Conservation (phyloP, 2,113 vertebrate genomes). For the Odocoileus virginianus region DNA sequence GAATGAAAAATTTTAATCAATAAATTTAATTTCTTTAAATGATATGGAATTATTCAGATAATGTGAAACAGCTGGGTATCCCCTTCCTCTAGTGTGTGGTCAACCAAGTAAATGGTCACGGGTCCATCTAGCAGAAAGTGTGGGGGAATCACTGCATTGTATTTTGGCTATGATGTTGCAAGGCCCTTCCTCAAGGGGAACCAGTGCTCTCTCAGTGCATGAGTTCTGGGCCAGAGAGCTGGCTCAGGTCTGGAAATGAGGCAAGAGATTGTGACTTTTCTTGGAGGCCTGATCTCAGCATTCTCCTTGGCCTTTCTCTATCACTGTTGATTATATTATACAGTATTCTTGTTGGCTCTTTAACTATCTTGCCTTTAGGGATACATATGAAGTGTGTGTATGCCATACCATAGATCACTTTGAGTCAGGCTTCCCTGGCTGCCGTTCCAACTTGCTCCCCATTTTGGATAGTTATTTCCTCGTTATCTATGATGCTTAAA, state of each 20-base stretch:
- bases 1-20: not conserved
- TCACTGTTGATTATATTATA: not conserved
- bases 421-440: not conserved
- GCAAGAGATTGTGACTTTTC: not conserved
- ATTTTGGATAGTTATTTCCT: not conserved
- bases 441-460: not conserved
- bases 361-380: not conserved
- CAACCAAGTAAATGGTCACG: not conserved
- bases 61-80: not conserved
- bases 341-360: not conserved
- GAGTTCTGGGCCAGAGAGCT: not conserved
- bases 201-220: not conserved
- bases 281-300: not conserved
- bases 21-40: not conserved
- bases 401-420: not conserved
- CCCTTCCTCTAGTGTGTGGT: not conserved
- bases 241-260: not conserved
- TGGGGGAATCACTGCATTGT: not conserved
- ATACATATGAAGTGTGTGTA: not conserved
- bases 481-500: not conserved
- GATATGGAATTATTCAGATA: not conserved
- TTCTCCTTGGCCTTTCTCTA: not conserved
- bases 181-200: not conserved
- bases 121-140: not conserved
- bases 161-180: not conserved